Percentiles rank a stretch among this genome's conserved stretches.
phyloP scores from a whole-genome alignment of 2,888 invertebrate species.

The Tholera decimalis region DNA sequence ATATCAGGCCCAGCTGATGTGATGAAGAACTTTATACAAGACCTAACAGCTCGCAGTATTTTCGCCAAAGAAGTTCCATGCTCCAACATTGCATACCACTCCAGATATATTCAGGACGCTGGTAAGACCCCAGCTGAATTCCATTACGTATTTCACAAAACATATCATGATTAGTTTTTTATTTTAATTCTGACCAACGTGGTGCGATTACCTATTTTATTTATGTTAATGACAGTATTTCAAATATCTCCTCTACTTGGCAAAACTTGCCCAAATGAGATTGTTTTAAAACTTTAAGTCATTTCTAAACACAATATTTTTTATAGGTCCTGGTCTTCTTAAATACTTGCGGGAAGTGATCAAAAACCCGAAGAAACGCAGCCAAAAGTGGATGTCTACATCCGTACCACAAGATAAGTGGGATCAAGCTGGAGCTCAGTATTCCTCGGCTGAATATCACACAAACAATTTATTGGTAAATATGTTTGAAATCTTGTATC shows the following conservation, averaged over 20 bases:
- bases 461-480: slow-evolving; percentile 94
- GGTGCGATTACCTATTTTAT: too few species aligned
- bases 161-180: too few species aligned
- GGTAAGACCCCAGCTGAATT: slow-evolving; percentile 72
- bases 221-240: too few species aligned
- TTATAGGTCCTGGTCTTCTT: slow-evolving; percentile 91
- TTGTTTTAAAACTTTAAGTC: not conserved
- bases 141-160: too few species aligned
- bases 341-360: slow-evolving; percentile 91
- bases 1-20: slow-evolving; percentile 94
- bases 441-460: slow-evolving; percentile 95
- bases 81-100: slow-evolving; percentile 97
- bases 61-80: slow-evolving; percentile 86
- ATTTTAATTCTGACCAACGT: too few species aligned
- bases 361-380: slow-evolving; percentile 92
- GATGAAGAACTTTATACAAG: slow-evolving; percentile 90
- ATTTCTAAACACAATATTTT: not conserved
- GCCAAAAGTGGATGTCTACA: slow-evolving; percentile 95
- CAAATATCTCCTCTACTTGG: too few species aligned
- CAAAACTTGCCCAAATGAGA: too few species aligned
- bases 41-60: slow-evolving; percentile 73
- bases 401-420: slow-evolving; percentile 93
- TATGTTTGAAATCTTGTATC: too few species aligned
- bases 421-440: slow-evolving; percentile 91
- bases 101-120: slow-evolving; percentile 92